A percentile compares a stretch with the other conserved stretches of the same genome.
These are phyloP conservation scores for Bettongia penicillata DNA, from an alignment of 2,113 vertebrate species.

Conservation along the genomic window DNA sequence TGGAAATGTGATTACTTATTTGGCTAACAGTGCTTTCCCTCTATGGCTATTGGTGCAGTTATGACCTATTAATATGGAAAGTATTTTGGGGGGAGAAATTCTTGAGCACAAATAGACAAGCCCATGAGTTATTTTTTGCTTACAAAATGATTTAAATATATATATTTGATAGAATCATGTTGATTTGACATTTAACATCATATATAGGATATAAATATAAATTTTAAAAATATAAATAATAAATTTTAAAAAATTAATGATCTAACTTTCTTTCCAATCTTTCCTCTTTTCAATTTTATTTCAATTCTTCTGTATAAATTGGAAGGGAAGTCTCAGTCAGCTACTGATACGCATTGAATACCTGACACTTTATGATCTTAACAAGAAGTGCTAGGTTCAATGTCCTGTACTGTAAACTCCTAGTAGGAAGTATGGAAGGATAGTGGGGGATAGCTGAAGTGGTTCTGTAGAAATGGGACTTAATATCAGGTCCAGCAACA, in stretches of 20 bases:
- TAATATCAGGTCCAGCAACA: neutral
- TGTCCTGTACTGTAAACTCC: neutral
- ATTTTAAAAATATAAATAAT: too few species aligned
- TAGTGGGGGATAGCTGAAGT: neutral
- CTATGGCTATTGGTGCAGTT: neutral
- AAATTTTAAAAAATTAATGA: too few species aligned
- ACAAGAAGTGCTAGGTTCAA: neutral
- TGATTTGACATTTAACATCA: too few species aligned
- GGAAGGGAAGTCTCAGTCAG: neutral
- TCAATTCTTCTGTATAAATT: neutral
- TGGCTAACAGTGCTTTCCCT: neutral
- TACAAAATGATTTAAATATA: too few species aligned
- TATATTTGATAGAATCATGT: too few species aligned
- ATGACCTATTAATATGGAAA: neutral
- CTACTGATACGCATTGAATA: neutral
- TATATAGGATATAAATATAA: too few species aligned
- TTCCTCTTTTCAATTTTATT: neutral
- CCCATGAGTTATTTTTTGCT: too few species aligned
- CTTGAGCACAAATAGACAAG: too few species aligned
- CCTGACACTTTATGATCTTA: neutral
- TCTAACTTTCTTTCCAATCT: neutral
- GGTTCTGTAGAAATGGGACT: neutral
- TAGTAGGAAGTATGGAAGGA: neutral
- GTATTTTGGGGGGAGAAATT: too few species aligned
- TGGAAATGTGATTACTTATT: neutral